Evolutionary conservation across 2,797 vertebrate species (phyloP), one percentile per base, ranked within the genome.

Genomic region (Diplodus sargus): DNA sequence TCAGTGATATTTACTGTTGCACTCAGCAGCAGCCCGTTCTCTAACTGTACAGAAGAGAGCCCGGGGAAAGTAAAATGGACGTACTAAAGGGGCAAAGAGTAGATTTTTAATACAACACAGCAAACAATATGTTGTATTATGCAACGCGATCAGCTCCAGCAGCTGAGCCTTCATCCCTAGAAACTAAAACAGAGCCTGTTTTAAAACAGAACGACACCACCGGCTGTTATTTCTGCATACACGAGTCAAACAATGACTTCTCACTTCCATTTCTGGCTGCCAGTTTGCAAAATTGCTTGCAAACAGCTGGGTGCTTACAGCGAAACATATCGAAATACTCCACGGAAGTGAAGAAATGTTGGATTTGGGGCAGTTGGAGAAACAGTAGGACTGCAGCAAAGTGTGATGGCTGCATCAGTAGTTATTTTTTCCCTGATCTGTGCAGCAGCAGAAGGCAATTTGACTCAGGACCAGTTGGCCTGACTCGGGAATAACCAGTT

Each of bases 401-500:
- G 61, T 30, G 12, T 43, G 67, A 72, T 9, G 53, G 53, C 22
- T 74, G 66, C 79, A 81, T 74, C 78, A 58, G 51, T 45, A 59
- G 65, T 78, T 83, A 70, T 85, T 82, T 88, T 71, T 53, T 54
- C 60, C 82, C 82, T 58, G 57, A 81, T 85, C 61, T 80, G 79
- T 86, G 65, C 61, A 80, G 85, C 81, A 74, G 80, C 74, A 79
- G 85, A 87, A 83, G 82, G 76, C 82, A 56, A 28, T 80, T 85
- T 83, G 83, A 89, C 85, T 81, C 60, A 48, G 81, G 85, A 88
- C 90, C 87, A 86, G 85, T 91, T 92, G 88, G 87, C 81, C 83
- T 74, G 85, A 88, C 86, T 83, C 23, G 66, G 83, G 83, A 89
- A 83, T 85, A 85, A 88, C 83, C 82, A 62, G 84, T 81, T 70